phyloP scores from a whole-genome alignment of 1,140 invertebrate genomes.

The Brachionus calyciflorus region DNA sequence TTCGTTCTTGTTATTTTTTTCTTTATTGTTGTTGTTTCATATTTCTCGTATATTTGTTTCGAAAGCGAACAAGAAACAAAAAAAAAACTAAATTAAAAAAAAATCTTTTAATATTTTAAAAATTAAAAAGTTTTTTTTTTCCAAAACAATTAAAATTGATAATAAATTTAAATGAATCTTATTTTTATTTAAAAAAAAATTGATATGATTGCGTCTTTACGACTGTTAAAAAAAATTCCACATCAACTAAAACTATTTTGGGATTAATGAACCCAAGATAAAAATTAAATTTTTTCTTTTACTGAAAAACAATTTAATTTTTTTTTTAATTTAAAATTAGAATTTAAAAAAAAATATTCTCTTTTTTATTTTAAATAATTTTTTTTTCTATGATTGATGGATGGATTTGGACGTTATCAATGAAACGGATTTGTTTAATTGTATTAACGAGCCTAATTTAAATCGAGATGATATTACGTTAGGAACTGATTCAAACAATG shows the following conservation, averaged over 20 bases:
- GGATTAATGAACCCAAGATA: slow-evolving; percentile 31
- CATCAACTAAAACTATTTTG: too few species aligned
- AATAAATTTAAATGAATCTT: too few species aligned
- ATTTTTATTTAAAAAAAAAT: background rate
- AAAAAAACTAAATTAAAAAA: too few species aligned
- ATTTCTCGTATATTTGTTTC: too few species aligned
- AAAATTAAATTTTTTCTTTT: background rate
- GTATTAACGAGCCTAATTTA: slow-evolving; percentile 23
- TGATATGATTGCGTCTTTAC: too few species aligned
- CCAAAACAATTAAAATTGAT: too few species aligned
- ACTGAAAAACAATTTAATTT: background rate
- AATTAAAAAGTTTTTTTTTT: too few species aligned
- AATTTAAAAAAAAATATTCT: background rate
- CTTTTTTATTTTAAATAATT: background rate
- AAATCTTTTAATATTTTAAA: too few species aligned
- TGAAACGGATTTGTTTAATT: slow-evolving; percentile 19
- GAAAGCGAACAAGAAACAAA: slow-evolving; percentile 4
- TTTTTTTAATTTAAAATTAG: too few species aligned
- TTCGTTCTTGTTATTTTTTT: background rate
- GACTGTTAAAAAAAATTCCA: too few species aligned
- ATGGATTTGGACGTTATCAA: slow-evolving; percentile 40
- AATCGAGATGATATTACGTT: background rate
- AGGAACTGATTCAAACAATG: background rate
- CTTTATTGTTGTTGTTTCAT: background rate
- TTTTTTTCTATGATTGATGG: background rate